Evolutionary conservation across 2,888 invertebrate species (phyloP), one percentile per base, ranked within the genome.

Genomic region (Schrankia costaestrigalis): DNA sequence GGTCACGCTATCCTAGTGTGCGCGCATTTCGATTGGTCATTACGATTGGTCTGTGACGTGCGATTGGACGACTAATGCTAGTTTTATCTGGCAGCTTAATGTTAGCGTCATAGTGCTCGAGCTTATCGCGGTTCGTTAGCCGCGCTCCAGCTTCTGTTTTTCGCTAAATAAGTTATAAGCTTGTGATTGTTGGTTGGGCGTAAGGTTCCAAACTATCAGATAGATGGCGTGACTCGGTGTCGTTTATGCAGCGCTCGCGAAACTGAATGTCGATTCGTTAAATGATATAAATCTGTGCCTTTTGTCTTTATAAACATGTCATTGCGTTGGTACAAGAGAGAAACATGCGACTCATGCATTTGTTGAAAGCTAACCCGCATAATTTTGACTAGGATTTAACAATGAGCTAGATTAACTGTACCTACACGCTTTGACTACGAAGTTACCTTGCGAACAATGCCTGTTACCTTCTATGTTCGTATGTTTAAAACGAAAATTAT

Each of bases 231-330:
- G 86, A 86, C 86, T 86, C 61, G 69, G 76, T 71, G 82, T 84
- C 86, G 78, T 86, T 86, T 84, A 79, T 73, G 77, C 72, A 56
- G 68, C 67, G 38, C 70, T 73, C 65, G 75, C 74, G 71, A 78
- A 74, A 78, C 79, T 72, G 74, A 78, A 74, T 70, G 76, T 78
- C 83, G 82, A 84, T 85, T 84, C 84, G 81, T 84, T 85, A 82
- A 83, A 82, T 82, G 85, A 85, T 85, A 85, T 72, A 69, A 75
- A 85, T 83, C 85, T 76, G 66, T 69, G 66, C 69, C 74, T 78
- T 84, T 84, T 85, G 85, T 83, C 81, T 83, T 82, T 82, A 86
- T 84, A 81, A 84, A 83, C 78, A 83, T 78, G 80, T 85, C 81
- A 81, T 64, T 69, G 69, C 64, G 59, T 71, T 64, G 63, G 68